A percentile compares a stretch with the other conserved stretches of the same genome.
Conservation (phyloP, 2,113 vertebrate species). For the Puffinus mauretanicus region DNA sequence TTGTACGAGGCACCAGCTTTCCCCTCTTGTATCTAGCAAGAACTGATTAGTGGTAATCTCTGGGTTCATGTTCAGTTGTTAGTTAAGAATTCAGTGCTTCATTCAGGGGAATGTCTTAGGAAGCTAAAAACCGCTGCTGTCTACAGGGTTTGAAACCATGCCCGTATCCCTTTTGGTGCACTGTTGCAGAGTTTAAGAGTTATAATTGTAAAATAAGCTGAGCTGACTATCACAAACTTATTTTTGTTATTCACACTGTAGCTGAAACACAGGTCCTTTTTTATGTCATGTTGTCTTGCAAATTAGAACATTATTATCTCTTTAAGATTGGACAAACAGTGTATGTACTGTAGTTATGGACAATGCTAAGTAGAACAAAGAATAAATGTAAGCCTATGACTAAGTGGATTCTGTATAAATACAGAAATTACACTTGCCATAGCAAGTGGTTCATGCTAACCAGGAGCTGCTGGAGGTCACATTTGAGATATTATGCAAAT, state of each 20-base stretch:
- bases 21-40: not conserved
- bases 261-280: not conserved
- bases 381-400: not conserved
- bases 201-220: not conserved
- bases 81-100: not conserved
- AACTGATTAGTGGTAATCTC: not conserved
- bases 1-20: not conserved
- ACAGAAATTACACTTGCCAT: not conserved
- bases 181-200: not conserved
- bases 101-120: not conserved
- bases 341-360: not conserved
- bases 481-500: conserved; percentile 35
- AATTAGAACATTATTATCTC: not conserved
- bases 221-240: not conserved
- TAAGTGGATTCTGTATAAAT: not conserved
- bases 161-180: not conserved
- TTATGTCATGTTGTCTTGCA: not conserved
- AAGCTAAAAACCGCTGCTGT: not conserved
- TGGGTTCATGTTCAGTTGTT: not conserved
- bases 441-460: not conserved
- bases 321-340: not conserved
- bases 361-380: not conserved
- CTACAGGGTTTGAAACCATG: not conserved
- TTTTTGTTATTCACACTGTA: not conserved
- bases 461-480: conserved; percentile 1